Percentiles rank a stretch among this genome's conserved stretches.
Evolutionary conservation across 2,888 invertebrate species (phyloP).

Genomic region (Plemyria rubiginata): DNA sequence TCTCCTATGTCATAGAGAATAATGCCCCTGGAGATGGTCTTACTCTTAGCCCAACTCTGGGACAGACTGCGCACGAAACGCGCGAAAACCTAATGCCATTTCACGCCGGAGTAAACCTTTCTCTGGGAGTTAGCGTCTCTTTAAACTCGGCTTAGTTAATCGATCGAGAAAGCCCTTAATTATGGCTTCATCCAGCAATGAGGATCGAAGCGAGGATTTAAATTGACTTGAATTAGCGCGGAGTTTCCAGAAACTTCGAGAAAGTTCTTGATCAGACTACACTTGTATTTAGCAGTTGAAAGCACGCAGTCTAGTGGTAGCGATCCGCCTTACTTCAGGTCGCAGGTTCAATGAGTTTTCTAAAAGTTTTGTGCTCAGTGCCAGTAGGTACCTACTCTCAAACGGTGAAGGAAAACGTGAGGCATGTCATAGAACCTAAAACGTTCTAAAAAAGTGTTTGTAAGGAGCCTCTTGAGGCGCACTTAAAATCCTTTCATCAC

Average conservation of each 20-base stretch:
- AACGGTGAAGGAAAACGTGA: too few species aligned
- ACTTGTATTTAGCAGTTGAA: neutral
- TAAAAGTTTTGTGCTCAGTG: too few species aligned
- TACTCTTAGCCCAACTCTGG: neutral
- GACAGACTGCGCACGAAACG: constrained; percentile 57
- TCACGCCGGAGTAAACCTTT: constrained; percentile 85
- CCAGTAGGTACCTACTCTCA: too few species aligned
- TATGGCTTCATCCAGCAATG: constrained; percentile 81
- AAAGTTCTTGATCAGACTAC: constrained; percentile 1
- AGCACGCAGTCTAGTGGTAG: neutral
- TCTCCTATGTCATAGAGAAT: too few species aligned
- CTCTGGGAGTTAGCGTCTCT: constrained; percentile 82
- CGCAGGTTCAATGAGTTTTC: too few species aligned
- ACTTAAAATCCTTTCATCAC: too few species aligned
- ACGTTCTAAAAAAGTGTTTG: too few species aligned
- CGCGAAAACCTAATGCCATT: constrained; percentile 85
- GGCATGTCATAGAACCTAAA: too few species aligned
- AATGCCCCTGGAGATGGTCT: too few species aligned
- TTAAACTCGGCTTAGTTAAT: constrained; percentile 84
- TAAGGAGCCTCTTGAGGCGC: too few species aligned
- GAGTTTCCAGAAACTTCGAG: constrained; percentile 43
- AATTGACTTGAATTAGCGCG: constrained; percentile 67
- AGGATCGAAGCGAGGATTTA: constrained; percentile 75
- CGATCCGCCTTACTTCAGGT: too few species aligned
- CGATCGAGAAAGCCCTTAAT: constrained; percentile 84